These are phyloP conservation scores for Mamestra brassicae DNA, from an alignment of 2,888 invertebrate species.

Conservation along the genomic window DNA sequence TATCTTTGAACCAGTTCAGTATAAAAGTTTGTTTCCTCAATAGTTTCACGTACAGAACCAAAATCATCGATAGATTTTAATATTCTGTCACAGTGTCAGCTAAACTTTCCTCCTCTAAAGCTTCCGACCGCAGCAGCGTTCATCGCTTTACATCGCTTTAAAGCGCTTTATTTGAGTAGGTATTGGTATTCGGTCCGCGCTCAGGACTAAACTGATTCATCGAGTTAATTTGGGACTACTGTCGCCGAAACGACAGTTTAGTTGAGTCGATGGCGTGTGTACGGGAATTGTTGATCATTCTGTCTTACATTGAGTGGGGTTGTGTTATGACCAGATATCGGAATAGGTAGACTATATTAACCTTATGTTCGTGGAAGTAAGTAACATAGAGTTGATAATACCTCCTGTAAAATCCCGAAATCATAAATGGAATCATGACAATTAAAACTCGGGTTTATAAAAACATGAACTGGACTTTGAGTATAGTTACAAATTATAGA, in stretches of 20 bases:
- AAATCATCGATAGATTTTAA: slow-evolving; percentile 22
- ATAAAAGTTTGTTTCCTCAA: not conserved
- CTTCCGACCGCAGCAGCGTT: slow-evolving; percentile 28
- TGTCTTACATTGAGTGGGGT: slow-evolving; percentile 18
- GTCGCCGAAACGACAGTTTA: slow-evolving; percentile 54
- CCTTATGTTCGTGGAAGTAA: too few relatives aligned
- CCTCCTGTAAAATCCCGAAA: too few relatives aligned
- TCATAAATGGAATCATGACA: too few relatives aligned
- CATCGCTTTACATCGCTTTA: slow-evolving; percentile 46
- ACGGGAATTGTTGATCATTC: slow-evolving; percentile 40
- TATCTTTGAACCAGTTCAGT: too few relatives aligned
- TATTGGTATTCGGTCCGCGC: slow-evolving; percentile 48
- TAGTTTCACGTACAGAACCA: not conserved
- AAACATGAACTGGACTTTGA: too few relatives aligned
- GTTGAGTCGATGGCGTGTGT: slow-evolving; percentile 43
- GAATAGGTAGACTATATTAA: too few relatives aligned
- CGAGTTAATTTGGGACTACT: slow-evolving; percentile 54
- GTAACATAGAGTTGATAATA: too few relatives aligned
- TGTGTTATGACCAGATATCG: slow-evolving; percentile 2
- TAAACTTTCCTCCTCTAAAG: slow-evolving; percentile 39
- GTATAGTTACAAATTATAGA: too few relatives aligned
- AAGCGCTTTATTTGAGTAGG: slow-evolving; percentile 36
- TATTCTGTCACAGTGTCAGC: slow-evolving; percentile 22
- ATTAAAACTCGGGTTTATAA: too few relatives aligned
- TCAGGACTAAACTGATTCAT: slow-evolving; percentile 55